Conservation (phyloP, 1,140 invertebrate species). For the Macrobrachium rosenbergii region DNA sequence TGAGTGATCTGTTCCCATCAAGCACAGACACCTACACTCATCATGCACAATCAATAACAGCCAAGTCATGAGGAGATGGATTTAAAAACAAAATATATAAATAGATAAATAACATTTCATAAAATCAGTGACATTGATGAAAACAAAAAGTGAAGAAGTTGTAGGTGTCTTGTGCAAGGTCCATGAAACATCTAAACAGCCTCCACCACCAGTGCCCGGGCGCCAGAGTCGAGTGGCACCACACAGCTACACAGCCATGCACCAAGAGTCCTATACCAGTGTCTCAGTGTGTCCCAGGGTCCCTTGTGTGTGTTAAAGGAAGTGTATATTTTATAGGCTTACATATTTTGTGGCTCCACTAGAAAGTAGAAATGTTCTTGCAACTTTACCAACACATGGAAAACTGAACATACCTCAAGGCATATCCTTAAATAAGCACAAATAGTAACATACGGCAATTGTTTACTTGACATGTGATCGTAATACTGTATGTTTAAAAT, state of each 20-base stretch:
- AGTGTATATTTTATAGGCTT: neutral
- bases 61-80: slow-evolving; percentile 2
- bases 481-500: too few species aligned
- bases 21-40: slow-evolving; percentile 47
- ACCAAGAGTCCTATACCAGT: slow-evolving; percentile 63
- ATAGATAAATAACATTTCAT: neutral
- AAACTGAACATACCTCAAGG: too few species aligned
- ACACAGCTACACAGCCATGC: slow-evolving; percentile 64
- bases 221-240: slow-evolving; percentile 54
- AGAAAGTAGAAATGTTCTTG: too few species aligned
- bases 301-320: neutral
- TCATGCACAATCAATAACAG: slow-evolving; percentile 27
- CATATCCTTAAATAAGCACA: too few species aligned
- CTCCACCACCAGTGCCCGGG: slow-evolving; percentile 52
- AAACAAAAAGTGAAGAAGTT: slow-evolving; percentile 6
- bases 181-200: slow-evolving; percentile 59
- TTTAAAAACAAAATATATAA: slow-evolving; percentile 14
- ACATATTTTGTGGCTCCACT: too few species aligned
- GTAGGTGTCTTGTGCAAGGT: slow-evolving; percentile 47
- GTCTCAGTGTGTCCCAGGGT: slow-evolving; percentile 50
- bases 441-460: too few species aligned
- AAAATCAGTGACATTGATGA: slow-evolving; percentile 21
- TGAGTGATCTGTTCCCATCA: slow-evolving; percentile 37
- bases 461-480: too few species aligned
- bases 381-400: too few species aligned